Conservation (phyloP, 2,888 invertebrate species). For the Ormyrus thymus region DNA sequence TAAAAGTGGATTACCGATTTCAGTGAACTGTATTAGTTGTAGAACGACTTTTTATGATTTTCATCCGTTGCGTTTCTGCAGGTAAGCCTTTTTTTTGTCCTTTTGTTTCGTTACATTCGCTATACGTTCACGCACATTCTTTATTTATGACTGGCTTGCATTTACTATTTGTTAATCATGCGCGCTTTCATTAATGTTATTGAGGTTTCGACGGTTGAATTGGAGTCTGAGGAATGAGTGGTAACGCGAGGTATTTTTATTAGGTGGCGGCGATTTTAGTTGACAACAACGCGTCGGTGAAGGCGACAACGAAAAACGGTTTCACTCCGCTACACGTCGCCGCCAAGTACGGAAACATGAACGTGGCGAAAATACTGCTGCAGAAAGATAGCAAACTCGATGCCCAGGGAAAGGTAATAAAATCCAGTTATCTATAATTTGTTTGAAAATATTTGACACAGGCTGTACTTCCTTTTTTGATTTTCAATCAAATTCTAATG, state of each 20-base stretch:
- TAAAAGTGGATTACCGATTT: constrained; percentile 16
- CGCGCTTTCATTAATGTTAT: too few relatives aligned
- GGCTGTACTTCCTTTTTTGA: too few relatives aligned
- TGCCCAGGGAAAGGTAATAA: constrained; percentile 85
- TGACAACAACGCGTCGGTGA: constrained; percentile 92
- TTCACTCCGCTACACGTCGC: constrained; percentile 98
- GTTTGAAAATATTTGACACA: too few relatives aligned
- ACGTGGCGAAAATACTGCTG: constrained; percentile 90
- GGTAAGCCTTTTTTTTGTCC: constrained; percentile 33
- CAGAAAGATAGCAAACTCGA: constrained; percentile 92
- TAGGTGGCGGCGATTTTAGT: constrained; percentile 91
- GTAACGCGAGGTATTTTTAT: constrained; percentile 15
- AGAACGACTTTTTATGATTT: constrained; percentile 47
- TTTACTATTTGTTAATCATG: not conserved
- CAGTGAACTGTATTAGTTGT: constrained; percentile 39
- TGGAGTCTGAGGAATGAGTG: not conserved
- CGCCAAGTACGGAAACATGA: constrained; percentile 96
- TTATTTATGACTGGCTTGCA: not conserved
- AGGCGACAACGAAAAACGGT: constrained; percentile 95
- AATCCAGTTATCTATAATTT: not conserved
- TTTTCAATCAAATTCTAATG: too few relatives aligned
- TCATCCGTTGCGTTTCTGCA: constrained; percentile 28
- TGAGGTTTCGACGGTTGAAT: too few relatives aligned
- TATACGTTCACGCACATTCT: constrained; percentile 32
- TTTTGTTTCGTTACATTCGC: constrained; percentile 17